These are phyloP conservation scores for Blennius ocellaris DNA, from an alignment of 2,113 vertebrate genomes.

Conservation along the genomic window DNA sequence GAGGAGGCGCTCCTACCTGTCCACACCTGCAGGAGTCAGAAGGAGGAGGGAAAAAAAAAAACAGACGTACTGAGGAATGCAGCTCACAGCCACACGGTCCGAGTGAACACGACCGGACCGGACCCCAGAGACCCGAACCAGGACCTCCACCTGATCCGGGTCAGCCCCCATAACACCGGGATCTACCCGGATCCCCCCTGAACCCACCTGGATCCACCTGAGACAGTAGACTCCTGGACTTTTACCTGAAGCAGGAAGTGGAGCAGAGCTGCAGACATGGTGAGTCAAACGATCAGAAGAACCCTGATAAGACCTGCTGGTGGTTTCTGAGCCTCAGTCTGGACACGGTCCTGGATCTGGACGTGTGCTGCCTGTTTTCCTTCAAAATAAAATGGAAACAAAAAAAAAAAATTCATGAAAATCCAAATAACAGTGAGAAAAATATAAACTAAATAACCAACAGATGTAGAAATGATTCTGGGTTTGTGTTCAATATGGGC, in stretches of 20 bases:
- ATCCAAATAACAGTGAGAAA: too few species aligned
- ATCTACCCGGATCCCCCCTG: neutral
- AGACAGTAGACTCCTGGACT: conserved; percentile 46
- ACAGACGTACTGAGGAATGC: conserved; percentile 21
- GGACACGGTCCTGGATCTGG: neutral
- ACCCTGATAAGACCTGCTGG: neutral
- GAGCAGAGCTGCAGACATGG: conserved; percentile 57
- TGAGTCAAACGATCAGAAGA: conserved; percentile 43
- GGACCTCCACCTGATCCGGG: neutral
- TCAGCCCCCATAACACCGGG: neutral
- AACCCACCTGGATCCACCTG: conserved; percentile 15
- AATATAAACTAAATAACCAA: too few species aligned
- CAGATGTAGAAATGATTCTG: too few species aligned
- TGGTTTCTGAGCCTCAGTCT: too few species aligned
- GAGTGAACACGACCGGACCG: neutral
- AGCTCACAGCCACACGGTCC: neutral
- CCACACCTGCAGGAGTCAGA: conserved; percentile 73
- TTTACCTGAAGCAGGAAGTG: conserved; percentile 66
- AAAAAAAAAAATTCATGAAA: too few species aligned
- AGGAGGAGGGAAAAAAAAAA: neutral
- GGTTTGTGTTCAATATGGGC: too few species aligned
- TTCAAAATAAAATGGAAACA: too few species aligned
- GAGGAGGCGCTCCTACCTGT: conserved; percentile 73
- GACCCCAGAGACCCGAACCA: neutral
- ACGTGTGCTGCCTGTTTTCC: too few species aligned